Percentiles rank a stretch among this genome's conserved stretches.
Evolutionary conservation across 2,113 vertebrate species (phyloP).

Genomic region (Oryzias celebensis): DNA sequence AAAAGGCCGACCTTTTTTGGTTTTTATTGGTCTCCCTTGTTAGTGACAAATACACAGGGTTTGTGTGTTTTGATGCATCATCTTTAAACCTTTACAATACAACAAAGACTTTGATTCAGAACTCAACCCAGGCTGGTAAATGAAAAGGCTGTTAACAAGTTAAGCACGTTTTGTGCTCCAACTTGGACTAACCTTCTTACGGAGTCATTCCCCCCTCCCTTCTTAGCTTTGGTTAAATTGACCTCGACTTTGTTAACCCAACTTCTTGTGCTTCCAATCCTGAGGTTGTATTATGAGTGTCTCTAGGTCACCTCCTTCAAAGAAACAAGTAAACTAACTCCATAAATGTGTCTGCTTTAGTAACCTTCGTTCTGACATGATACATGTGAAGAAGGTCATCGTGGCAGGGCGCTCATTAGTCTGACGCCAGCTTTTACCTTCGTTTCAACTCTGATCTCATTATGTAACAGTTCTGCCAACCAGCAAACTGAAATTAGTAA

Average conservation of each 20-base stretch:
- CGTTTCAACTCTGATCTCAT: constrained; percentile 1
- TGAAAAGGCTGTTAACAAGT: constrained; percentile 19
- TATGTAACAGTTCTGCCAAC: background rate
- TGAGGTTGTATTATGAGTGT: constrained; percentile 25
- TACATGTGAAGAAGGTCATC: constrained; percentile 39
- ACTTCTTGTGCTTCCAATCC: constrained; percentile 12
- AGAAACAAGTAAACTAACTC: constrained; percentile 49
- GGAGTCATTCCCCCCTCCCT: constrained; percentile 2
- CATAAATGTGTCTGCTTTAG: constrained; percentile 44
- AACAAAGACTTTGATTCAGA: background rate
- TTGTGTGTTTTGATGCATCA: background rate
- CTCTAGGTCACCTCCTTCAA: constrained; percentile 35
- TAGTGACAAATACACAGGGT: background rate
- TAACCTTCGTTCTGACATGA: constrained; percentile 42
- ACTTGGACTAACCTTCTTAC: background rate
- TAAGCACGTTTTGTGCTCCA: constrained; percentile 8
- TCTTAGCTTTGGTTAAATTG: constrained; percentile 21
- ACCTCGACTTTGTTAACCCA: constrained; percentile 33
- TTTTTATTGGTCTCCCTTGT: background rate
- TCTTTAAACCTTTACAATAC: background rate
- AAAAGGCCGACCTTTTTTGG: background rate
- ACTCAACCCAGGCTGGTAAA: constrained; percentile 2
- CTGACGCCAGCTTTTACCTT: constrained; percentile 1
- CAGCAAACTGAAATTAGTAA: background rate
- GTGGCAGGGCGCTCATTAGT: constrained; percentile 10